These are phyloP conservation scores for Oncorhynchus mykiss DNA, from an alignment of 2,113 vertebrate species.

Conservation along the genomic window DNA sequence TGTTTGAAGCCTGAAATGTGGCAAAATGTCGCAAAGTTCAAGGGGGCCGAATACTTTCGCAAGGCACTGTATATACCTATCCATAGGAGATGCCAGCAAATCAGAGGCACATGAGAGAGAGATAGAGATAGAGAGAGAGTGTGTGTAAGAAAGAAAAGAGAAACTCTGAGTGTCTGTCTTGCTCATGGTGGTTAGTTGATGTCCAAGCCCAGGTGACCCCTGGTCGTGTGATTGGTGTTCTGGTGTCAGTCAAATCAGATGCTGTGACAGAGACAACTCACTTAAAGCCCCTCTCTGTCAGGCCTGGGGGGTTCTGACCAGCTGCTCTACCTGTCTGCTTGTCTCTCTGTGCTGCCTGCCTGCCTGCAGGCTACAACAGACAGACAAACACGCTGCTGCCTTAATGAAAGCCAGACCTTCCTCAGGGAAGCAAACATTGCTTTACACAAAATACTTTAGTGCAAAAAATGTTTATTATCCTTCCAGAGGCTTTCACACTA, in stretches of 20 bases:
- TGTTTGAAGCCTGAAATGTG: too few relatives aligned
- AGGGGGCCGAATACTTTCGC: too few relatives aligned
- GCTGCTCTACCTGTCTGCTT: background rate
- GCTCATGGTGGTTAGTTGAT: background rate
- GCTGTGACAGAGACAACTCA: conserved; percentile 23
- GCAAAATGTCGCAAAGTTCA: too few relatives aligned
- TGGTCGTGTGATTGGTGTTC: background rate
- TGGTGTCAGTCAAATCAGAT: conserved; percentile 6
- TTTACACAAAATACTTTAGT: conserved; percentile 69
- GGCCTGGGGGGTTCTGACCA: background rate
- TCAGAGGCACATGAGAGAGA: too few relatives aligned
- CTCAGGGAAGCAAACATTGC: conserved; percentile 61
- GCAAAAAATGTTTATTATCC: conserved; percentile 69
- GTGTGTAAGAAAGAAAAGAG: background rate
- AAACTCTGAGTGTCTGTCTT: background rate
- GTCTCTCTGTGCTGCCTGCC: background rate
- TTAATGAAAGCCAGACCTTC: conserved; percentile 72
- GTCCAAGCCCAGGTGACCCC: background rate
- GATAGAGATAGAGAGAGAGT: too few relatives aligned
- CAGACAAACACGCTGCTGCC: conserved; percentile 19
- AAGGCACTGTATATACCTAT: too few relatives aligned
- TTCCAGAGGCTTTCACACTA: conserved; percentile 55
- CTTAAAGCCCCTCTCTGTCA: conserved; percentile 12
- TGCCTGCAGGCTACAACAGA: conserved; percentile 29
- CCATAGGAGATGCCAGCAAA: too few relatives aligned